Percentiles rank a stretch among this genome's conserved stretches.
phyloP scores from a whole-genome alignment of 2,888 invertebrate species.

The Chrysomela aeneicollis region DNA sequence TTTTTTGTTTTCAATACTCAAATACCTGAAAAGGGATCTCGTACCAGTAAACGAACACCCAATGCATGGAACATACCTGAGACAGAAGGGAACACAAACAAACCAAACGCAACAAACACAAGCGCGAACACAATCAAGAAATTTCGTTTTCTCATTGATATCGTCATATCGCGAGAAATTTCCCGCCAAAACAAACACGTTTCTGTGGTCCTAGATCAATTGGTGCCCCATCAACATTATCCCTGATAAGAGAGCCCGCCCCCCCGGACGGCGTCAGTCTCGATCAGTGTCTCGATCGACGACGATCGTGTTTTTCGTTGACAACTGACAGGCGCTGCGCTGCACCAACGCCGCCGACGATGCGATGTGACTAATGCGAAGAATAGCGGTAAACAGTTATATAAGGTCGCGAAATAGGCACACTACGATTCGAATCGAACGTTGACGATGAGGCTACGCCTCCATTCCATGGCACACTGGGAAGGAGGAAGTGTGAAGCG shows the following conservation, averaged over 20 bases:
- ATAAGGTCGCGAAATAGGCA: conserved; percentile 45
- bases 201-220: neutral
- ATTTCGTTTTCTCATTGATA: conserved; percentile 65
- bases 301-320: too few relatives aligned
- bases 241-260: neutral
- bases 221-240: neutral
- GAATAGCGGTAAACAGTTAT: conserved; percentile 42
- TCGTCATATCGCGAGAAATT: conserved; percentile 54
- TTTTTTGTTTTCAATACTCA: too few relatives aligned
- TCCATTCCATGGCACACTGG: too few relatives aligned
- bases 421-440: conserved; percentile 46
- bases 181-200: conserved; percentile 35
- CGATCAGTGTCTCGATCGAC: too few relatives aligned
- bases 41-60: too few relatives aligned
- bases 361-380: conserved; percentile 28
- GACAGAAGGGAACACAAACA: conserved; percentile 64
- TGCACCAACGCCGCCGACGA: conserved; percentile 15
- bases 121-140: conserved; percentile 66
- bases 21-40: too few relatives aligned
- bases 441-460: conserved; percentile 50
- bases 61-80: conserved; percentile 57
- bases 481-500: conserved; percentile 36
- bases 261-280: too few relatives aligned
- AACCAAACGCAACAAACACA: conserved; percentile 67
- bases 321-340: neutral